phyloP scores from a whole-genome alignment of 2,113 vertebrate species.

The Carassius auratus region DNA sequence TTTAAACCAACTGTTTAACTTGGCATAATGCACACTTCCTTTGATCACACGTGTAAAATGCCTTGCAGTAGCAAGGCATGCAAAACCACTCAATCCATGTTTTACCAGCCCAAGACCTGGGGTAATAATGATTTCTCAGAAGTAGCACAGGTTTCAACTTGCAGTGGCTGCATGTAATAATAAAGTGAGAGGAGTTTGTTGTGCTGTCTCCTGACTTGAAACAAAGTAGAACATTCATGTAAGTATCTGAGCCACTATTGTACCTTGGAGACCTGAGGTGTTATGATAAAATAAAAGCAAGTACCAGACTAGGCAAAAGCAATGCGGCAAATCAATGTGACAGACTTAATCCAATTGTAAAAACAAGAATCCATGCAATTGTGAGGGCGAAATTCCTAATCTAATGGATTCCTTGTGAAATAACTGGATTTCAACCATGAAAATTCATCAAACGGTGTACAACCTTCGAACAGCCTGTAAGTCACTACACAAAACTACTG shows the following conservation, averaged over 20 bases:
- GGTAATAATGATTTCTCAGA: neutral
- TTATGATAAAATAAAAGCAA: neutral
- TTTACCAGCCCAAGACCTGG: neutral
- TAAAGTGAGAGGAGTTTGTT: neutral
- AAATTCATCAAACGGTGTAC: neutral
- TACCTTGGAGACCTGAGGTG: neutral
- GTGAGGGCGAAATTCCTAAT: neutral
- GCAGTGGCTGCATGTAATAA: neutral
- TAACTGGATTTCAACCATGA: neutral
- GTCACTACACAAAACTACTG: neutral
- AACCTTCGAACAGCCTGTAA: no score
- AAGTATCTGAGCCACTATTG: neutral
- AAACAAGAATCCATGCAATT: neutral
- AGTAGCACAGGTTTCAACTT: neutral
- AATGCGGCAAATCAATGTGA: neutral
- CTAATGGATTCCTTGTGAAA: neutral
- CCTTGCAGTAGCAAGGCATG: neutral
- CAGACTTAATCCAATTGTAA: no score
- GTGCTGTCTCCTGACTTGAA: neutral
- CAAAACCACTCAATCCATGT: neutral
- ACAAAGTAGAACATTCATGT: neutral
- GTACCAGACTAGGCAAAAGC: neutral
- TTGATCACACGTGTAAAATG: conserved; percentile 1
- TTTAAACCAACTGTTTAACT: neutral
- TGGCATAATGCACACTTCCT: neutral